Conservation (phyloP, 2,113 vertebrate species). For the Bubo blakistoni region DNA sequence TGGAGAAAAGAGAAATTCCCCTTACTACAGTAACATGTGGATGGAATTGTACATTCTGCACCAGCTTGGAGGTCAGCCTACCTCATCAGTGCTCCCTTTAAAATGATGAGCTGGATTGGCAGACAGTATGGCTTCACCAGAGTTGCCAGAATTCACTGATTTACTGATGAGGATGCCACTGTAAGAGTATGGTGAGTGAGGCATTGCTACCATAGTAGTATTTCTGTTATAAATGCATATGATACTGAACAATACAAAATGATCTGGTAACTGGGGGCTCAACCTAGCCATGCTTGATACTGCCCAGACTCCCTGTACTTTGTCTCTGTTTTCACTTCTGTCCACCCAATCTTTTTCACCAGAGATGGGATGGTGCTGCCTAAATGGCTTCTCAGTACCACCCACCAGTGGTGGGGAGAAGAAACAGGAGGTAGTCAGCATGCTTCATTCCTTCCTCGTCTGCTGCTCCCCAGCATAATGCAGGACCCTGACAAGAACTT, state of each 20-base stretch:
- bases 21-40: background rate
- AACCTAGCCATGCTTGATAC: background rate
- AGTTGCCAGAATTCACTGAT: background rate
- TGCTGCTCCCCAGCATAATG: background rate
- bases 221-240: background rate
- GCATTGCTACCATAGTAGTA: background rate
- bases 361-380: background rate
- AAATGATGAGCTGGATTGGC: background rate
- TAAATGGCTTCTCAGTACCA: background rate
- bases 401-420: background rate
- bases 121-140: background rate
- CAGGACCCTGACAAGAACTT: background rate
- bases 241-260: background rate
- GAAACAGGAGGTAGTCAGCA: background rate
- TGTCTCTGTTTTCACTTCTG: background rate
- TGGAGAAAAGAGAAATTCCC: background rate
- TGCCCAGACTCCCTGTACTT: background rate
- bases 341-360: background rate
- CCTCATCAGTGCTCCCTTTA: background rate
- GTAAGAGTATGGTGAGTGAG: background rate
- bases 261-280: background rate
- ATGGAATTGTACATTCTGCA: background rate
- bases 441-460: background rate
- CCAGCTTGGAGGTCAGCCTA: background rate
- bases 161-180: background rate